Base-by-base conservation (phyloP, 2,888 invertebrate species). In the Cantharis lateralis region DNA sequence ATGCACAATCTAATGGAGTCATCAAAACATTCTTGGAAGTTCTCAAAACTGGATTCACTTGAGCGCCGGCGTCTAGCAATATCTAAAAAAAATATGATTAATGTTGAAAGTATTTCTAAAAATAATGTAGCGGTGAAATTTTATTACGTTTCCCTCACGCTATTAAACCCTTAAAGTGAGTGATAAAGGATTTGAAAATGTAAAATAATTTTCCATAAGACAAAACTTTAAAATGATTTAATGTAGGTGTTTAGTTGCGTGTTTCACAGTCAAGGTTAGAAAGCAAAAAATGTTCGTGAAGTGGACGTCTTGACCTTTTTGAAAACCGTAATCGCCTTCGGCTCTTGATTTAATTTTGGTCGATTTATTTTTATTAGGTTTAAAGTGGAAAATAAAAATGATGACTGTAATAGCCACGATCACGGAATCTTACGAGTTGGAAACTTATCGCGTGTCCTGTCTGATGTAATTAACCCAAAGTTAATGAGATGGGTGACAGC, bases 1-100 rank as follows among this genome's bases (percentile, higher is more conserved):
- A 90, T 0, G 98, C 97, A 80, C 97, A 96, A 87, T 98, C 98
- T 82, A 98, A 89, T 0, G 98, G 96, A 0, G 98, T 98, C 89
- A 97, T 92, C 71, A 95, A 92, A 79, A 94, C 92, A 78, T 97
- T 96, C 87, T 95, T 95, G 0, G 93, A 93, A 48, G 95, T 96
- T 75, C 95, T 91, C 81, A 96, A 92, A 15, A 98, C 91, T 0
- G 95, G 93, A 87, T 98, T 98, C 1, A 97, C 92, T 85, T 95
- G 93, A 0, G 96, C 96, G 0, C 95, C 95, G 71, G 93, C 91
- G 85, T 97, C 97, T 75, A 98, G 87, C 15, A 98, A 89, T 79
- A 95, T 91, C 88, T 94, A 83, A 18, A 86, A 85, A 26, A 78
- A 68, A 20, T 3, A 68, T 15, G 16, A 70, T 32, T 79, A 72